Conservation (phyloP, 2,113 vertebrate species). For the Hyaena hyaena region DNA sequence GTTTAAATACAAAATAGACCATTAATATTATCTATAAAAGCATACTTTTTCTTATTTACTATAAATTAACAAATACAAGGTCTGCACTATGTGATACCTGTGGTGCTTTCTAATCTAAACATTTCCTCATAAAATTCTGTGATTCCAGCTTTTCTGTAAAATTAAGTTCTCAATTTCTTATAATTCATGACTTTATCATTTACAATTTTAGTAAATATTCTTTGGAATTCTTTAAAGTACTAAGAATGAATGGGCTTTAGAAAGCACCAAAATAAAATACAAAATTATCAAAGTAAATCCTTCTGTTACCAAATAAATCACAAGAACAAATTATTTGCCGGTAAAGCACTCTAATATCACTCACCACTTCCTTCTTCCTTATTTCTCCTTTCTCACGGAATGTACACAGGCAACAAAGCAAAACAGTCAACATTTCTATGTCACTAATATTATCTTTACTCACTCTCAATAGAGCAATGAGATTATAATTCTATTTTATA, state of each 20-base stretch:
- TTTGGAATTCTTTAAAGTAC: neutral
- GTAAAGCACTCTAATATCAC: neutral
- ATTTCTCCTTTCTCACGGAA: neutral
- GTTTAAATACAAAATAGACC: slow-evolving; percentile 1
- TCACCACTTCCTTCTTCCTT: neutral
- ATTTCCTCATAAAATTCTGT: slow-evolving; percentile 28
- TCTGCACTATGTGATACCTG: neutral
- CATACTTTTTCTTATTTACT: slow-evolving; percentile 38
- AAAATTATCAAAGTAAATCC: neutral
- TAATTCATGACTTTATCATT: neutral
- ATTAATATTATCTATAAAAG: neutral
- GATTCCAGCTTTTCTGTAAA: neutral
- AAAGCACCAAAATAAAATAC: slow-evolving; percentile 2
- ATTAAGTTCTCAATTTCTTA: neutral
- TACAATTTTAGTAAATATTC: neutral
- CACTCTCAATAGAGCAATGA: neutral
- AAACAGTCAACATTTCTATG: neutral
- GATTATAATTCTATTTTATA: neutral
- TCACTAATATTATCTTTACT: neutral
- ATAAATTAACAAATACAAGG: neutral
- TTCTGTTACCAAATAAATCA: neutral
- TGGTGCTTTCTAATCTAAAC: neutral
- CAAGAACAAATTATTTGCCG: slow-evolving; percentile 1
- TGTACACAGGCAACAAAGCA: neutral
- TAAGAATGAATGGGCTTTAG: slow-evolving; percentile 3